Evolutionary conservation across 1,140 invertebrate genomes (phyloP), one percentile per base, ranked within the genome.

Genomic region (Procambarus virginalis): DNA sequence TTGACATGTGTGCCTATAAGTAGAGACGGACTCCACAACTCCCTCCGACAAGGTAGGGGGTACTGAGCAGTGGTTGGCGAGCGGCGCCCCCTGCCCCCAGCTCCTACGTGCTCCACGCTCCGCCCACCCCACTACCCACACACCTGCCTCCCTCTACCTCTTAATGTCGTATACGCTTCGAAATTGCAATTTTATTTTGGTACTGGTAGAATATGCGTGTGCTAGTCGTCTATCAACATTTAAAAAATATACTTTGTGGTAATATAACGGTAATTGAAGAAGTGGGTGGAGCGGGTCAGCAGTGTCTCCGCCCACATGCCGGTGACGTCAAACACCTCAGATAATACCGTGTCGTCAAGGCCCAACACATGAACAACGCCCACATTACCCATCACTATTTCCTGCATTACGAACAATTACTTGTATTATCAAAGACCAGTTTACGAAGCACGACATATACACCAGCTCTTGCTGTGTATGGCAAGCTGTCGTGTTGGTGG

Each of bases 311-410:
- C 84, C 84, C 55, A 77, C 84, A 85, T 51, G 34, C 51, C 49
- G 9, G 73, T 85, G 84, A 85, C 84, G 84, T 85, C 84, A 85
- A 12, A 55, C 84, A 70, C 60, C 58, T 58, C 51, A 34, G 78
- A 80, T 49, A 84, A 84, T 10, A 85, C 9, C n/a, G 49, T 85
- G 84, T 77, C 51, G 84, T 73, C 75, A 77, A 58, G 70, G 70
- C 70, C 49, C 48, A 49, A 68, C n/a, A 82, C 58, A 82, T 68
- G 80, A 82, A 68, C 80, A 68, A 82, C 80, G 80, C 80, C 80
- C 80, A 82, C 80, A 68, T 81, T 81, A 81, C 80, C 80, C 12
- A 48, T 82, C 80, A 82, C 22, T 64, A 82, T 82, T 82, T 82
- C 80, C 80, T 81, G 80, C 58, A 82, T 82, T 68, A 82, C 58